Evolutionary conservation across 2,797 vertebrate species (phyloP).

Genomic region (Pangasius macronema): DNA sequence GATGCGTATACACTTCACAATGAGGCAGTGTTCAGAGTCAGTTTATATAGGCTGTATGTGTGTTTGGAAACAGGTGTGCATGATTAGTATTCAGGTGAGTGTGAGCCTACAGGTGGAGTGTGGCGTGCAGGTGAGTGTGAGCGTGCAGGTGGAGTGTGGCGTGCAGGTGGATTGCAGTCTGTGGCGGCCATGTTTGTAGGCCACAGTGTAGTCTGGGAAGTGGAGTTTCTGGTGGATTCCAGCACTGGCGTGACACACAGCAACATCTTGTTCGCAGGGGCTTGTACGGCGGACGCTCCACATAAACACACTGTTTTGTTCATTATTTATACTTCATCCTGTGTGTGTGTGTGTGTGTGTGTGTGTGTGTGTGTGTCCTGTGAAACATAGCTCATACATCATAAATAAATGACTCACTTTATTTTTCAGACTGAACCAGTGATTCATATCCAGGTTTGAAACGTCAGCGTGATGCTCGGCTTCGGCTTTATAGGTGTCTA

Average conservation of each 20-base stretch:
- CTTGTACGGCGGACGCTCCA: background rate
- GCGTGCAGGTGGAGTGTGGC: too few species aligned
- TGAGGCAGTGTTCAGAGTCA: too few species aligned
- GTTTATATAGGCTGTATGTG: too few species aligned
- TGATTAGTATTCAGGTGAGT: too few species aligned
- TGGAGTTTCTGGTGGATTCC: too few species aligned
- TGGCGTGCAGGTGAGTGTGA: too few species aligned
- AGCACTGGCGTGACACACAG: background rate
- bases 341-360: background rate
- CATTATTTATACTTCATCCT: background rate
- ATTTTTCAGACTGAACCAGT: background rate
- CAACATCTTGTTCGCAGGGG: background rate
- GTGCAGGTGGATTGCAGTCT: too few species aligned
- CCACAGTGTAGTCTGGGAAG: too few species aligned
- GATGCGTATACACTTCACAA: too few species aligned
- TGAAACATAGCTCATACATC: background rate
- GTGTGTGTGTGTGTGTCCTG: background rate
- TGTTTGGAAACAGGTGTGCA: too few species aligned
- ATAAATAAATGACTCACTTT: background rate
- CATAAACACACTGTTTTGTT: background rate
- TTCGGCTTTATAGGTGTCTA: background rate
- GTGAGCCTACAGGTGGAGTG: too few species aligned
- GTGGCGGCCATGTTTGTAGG: too few species aligned
- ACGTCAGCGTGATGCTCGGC: background rate
- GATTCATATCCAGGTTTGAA: background rate